Evolutionary conservation across 1,140 invertebrate species (phyloP).

Genomic region (Orussus abietinus): DNA sequence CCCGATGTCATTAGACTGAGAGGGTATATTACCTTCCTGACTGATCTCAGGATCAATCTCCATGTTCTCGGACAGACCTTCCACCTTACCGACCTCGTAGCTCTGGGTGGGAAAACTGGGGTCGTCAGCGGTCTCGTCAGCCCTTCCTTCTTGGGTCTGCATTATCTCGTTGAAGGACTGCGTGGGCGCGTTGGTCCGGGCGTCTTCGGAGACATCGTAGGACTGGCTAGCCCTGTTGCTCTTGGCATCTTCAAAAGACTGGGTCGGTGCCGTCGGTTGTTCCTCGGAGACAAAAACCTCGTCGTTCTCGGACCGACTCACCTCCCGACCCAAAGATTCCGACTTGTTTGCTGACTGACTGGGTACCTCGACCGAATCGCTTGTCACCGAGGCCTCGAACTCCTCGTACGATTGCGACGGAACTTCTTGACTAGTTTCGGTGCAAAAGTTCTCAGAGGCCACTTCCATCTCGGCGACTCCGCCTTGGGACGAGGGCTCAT

Average conservation of each 20-base stretch:
- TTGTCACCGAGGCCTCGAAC: constrained; percentile 22
- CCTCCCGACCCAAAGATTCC: constrained; percentile 36
- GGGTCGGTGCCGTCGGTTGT: constrained; percentile 39
- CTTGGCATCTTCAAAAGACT: constrained; percentile 42
- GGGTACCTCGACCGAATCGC: constrained; percentile 32
- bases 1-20: constrained; percentile 46
- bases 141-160: constrained; percentile 29
- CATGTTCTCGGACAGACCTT: constrained; percentile 33
- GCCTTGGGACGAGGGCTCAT: constrained; percentile 27
- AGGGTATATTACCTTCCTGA: constrained; percentile 46
- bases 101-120: constrained; percentile 47
- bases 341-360: constrained; percentile 42
- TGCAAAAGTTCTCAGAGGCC: constrained; percentile 23
- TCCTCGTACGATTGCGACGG: constrained; percentile 47
- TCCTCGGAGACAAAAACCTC: constrained; percentile 22
- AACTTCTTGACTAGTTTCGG: constrained; percentile 36
- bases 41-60: constrained; percentile 42
- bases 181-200: constrained; percentile 35
- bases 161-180: constrained; percentile 46
- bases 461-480: constrained; percentile 21
- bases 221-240: constrained; percentile 34
- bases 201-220: constrained; percentile 24
- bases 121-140: constrained; percentile 31
- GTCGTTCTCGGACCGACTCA: constrained; percentile 38
- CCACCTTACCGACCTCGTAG: constrained; percentile 43